phyloP scores from a whole-genome alignment of 2,113 vertebrate genomes.

The Crocuta crocuta region DNA sequence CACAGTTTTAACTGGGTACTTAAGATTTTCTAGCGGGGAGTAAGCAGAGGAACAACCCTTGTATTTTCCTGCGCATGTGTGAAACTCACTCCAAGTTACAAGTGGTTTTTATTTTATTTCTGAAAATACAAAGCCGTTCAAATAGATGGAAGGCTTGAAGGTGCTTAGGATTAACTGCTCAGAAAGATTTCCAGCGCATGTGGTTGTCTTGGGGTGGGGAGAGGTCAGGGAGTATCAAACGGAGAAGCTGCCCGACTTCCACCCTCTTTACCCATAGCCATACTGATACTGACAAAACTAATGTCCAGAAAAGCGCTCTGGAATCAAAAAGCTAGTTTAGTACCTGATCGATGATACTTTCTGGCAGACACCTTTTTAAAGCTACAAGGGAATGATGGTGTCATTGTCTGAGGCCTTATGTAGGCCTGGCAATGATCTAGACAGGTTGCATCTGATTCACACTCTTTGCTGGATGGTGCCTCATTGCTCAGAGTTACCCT shows the following conservation, averaged over 20 bases:
- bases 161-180: conserved; percentile 47
- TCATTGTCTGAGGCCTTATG: background rate
- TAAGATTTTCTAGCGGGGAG: conserved; percentile 9
- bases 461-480: background rate
- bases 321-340: background rate
- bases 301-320: background rate
- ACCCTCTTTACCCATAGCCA: background rate
- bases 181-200: background rate
- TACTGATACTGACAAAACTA: background rate
- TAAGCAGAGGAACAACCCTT: background rate
- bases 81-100: conserved; percentile 70
- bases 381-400: background rate
- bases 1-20: conserved; percentile 49
- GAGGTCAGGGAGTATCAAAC: background rate
- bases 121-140: conserved; percentile 60
- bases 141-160: conserved; percentile 32
- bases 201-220: background rate
- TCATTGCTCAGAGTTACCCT: conserved; percentile 55
- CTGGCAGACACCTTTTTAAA: conserved; percentile 51
- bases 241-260: background rate
- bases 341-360: conserved; percentile 30
- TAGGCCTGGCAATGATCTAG: conserved; percentile 1
- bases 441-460: conserved; percentile 19
- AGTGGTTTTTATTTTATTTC: conserved; percentile 67
- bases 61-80: conserved; percentile 25